Conservation (phyloP, 2,888 invertebrate genomes). For the Netelia inedita region DNA sequence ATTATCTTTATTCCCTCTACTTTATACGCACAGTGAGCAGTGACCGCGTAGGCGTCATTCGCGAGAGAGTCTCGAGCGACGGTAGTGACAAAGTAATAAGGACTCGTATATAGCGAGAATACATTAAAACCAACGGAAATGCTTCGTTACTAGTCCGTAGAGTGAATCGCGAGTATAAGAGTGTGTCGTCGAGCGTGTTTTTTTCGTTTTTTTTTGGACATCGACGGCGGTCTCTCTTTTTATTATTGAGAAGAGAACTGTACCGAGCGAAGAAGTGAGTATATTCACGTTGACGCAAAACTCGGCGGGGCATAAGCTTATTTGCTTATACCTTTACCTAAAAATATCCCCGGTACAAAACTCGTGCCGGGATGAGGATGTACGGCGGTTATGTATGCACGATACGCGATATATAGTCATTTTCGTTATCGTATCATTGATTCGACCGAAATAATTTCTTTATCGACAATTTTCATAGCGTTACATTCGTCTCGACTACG, state of each 20-base stretch:
- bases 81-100: no score
- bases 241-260: neutral
- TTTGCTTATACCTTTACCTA: neutral
- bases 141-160: no score
- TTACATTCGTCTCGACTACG: neutral
- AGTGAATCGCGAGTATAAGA: no score
- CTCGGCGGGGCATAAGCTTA: neutral
- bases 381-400: neutral
- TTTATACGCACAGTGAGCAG: no score
- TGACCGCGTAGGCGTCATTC: no score
- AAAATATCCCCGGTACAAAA: neutral
- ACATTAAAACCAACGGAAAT: no score
- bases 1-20: neutral
- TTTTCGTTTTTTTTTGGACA: neutral
- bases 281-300: neutral
- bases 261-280: neutral
- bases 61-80: no score
- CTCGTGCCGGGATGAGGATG: neutral
- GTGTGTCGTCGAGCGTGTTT: no score
- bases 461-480: neutral
- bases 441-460: neutral
- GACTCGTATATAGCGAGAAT: no score
- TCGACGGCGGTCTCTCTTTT: neutral
- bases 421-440: neutral
- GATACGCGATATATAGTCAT: neutral